These are phyloP conservation scores for Spermophilus dauricus DNA, from an alignment of 2,113 vertebrate species.

Conservation along the genomic window DNA sequence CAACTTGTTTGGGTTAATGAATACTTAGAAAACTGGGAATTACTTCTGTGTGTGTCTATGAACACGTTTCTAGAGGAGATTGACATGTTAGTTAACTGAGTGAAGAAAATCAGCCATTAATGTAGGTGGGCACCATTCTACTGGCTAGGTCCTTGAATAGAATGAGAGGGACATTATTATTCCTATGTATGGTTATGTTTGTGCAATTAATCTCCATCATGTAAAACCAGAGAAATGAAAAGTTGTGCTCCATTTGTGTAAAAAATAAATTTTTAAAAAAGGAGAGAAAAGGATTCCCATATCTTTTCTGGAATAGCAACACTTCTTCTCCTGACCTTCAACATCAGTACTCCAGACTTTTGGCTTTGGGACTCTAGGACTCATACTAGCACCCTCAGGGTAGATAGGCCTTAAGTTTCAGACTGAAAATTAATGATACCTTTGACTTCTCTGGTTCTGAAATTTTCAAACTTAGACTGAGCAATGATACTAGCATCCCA, in stretches of 20 bases:
- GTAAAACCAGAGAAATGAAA: too few species aligned
- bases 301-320: too few species aligned
- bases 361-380: background rate
- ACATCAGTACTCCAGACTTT: background rate
- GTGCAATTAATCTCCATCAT: too few species aligned
- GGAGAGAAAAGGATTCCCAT: background rate
- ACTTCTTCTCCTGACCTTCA: background rate
- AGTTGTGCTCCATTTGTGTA: too few species aligned
- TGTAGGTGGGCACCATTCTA: background rate
- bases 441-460: background rate
- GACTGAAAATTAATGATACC: background rate
- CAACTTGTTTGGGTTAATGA: background rate
- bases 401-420: background rate
- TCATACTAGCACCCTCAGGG: background rate
- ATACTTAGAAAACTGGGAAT: background rate
- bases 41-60: background rate
- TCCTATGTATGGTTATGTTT: too few species aligned
- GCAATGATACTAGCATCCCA: too few species aligned
- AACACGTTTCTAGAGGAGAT: background rate
- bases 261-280: background rate
- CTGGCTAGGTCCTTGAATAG: background rate
- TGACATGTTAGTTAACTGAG: background rate
- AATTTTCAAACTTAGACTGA: background rate
- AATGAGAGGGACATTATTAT: too few species aligned
- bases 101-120: too few species aligned